These are phyloP conservation scores for Microcebus tavaratra DNA, from an alignment of 2,113 vertebrate genomes.

Conservation along the genomic window DNA sequence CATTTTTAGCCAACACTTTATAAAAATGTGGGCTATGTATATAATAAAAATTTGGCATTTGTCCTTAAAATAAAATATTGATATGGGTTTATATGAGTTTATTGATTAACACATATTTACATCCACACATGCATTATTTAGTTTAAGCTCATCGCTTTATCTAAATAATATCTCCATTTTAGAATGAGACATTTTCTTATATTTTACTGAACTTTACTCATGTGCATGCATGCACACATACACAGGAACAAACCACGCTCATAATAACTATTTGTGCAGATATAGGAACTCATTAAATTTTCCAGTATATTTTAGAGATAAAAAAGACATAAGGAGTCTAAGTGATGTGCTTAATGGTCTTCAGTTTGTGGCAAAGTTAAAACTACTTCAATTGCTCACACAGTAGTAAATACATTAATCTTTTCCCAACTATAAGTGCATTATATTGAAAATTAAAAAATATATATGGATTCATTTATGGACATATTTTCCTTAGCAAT, in stretches of 20 bases:
- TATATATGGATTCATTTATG: background rate
- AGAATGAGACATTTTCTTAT: background rate
- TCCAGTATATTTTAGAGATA: background rate
- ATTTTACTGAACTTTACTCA: background rate
- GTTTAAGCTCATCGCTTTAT: background rate
- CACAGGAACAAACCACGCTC: background rate
- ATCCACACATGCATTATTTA: background rate
- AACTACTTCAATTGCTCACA: background rate
- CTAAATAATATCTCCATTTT: background rate
- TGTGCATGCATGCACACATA: background rate
- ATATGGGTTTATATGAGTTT: background rate
- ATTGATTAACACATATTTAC: background rate
- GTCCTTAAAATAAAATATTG: conserved; percentile 30
- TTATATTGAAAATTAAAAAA: conserved; percentile 37
- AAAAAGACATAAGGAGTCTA: background rate
- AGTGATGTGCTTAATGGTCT: background rate
- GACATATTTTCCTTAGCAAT: background rate
- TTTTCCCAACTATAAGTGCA: background rate
- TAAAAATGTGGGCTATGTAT: background rate
- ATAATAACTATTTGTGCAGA: background rate
- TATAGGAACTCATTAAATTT: background rate
- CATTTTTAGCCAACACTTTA: background rate
- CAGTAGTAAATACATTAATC: background rate
- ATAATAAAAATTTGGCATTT: background rate
- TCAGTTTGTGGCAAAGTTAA: background rate